Percentiles rank a stretch among this genome's conserved stretches.
phyloP scores from a whole-genome alignment of 1,140 invertebrate genomes.

The Hetaerina americana region DNA sequence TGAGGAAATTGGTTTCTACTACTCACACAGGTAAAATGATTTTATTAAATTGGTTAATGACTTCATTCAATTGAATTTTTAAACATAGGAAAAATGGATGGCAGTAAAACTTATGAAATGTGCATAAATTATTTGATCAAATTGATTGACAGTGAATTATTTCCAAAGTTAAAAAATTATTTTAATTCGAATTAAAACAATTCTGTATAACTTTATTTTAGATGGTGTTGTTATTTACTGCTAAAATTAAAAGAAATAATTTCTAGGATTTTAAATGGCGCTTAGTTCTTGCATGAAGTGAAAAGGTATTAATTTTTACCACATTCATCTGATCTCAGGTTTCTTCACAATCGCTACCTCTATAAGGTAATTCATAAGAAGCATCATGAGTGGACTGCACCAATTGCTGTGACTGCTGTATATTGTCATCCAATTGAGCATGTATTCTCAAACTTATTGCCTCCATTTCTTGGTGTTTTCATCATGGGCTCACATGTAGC shows the following conservation, averaged over 20 bases:
- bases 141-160: too few relatives aligned
- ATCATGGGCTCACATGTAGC: constrained; percentile 69
- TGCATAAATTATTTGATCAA: too few relatives aligned
- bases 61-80: too few relatives aligned
- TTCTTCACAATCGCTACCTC: constrained; percentile 58
- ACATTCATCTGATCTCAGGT: constrained; percentile 36
- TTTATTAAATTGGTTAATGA: too few relatives aligned
- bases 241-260: too few relatives aligned
- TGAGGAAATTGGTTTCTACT: constrained; percentile 79
- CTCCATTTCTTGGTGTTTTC: constrained; percentile 65
- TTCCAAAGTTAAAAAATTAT: too few relatives aligned
- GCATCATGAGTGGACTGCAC: constrained; percentile 79
- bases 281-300: background rate
- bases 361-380: constrained; percentile 78
- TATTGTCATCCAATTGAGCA: constrained; percentile 85
- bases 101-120: too few relatives aligned
- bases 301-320: background rate
- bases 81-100: too few relatives aligned
- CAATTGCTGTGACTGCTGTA: constrained; percentile 65
- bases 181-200: too few relatives aligned
- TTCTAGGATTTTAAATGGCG: background rate
- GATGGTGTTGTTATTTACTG: constrained; percentile 2
- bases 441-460: constrained; percentile 67
- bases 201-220: too few relatives aligned
- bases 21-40: constrained; percentile 60